A percentile compares a stretch with the other conserved stretches of the same genome.
phyloP scores from a whole-genome alignment of 2,888 invertebrate genomes.

The Pinctada fucata region DNA sequence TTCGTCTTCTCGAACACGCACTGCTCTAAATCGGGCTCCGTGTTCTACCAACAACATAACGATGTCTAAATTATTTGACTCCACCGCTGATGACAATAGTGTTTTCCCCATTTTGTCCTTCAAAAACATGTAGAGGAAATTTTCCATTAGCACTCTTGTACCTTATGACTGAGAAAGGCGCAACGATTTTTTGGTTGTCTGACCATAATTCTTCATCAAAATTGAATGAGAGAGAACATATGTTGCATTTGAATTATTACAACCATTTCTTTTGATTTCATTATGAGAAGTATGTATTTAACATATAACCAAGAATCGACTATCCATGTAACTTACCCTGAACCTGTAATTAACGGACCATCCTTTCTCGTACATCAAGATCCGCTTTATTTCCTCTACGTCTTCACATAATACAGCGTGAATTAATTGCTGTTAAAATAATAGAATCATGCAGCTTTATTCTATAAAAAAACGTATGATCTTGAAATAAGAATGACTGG shows the following conservation, averaged over 20 bases:
- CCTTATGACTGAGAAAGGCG: too few species aligned
- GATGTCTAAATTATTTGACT: conserved; percentile 62
- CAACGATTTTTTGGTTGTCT: too few species aligned
- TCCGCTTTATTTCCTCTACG: conserved; percentile 42
- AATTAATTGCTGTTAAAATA: conserved; percentile 57
- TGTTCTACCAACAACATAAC: conserved; percentile 59
- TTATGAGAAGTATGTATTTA: too few species aligned
- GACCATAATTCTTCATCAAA: too few species aligned
- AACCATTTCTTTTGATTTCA: too few species aligned
- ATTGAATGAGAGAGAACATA: too few species aligned
- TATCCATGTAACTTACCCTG: conserved; percentile 47
- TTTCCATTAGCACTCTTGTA: too few species aligned
- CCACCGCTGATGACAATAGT: conserved; percentile 64
- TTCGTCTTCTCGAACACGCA: conserved; percentile 54
- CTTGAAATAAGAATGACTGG: too few species aligned
- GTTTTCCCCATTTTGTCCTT: conserved; percentile 67
- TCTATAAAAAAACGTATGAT: too few species aligned
- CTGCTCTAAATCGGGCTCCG: conserved; percentile 57
- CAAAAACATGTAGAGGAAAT: not conserved
- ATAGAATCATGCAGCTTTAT: not conserved
- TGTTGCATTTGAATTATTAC: too few species aligned
- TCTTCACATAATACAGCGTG: conserved; percentile 68
- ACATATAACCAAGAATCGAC: too few species aligned
- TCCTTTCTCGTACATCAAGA: conserved; percentile 46
- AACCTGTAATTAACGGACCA: conserved; percentile 62